Percentiles rank a stretch among this genome's conserved stretches.
Evolutionary conservation across 2,113 vertebrate species (phyloP).

Genomic region (Colistium nudipinnis): DNA sequence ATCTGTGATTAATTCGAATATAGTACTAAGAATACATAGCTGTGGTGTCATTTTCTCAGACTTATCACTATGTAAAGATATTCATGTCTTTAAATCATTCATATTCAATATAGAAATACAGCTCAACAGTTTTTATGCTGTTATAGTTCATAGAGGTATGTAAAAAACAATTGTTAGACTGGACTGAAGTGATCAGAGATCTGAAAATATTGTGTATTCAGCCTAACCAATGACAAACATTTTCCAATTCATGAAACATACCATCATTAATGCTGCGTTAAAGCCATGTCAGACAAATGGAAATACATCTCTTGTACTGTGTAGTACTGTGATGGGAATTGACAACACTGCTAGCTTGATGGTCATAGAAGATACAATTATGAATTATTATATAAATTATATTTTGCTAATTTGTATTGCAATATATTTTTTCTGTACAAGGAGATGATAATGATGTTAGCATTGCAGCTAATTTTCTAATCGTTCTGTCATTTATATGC

Average conservation of each 20-base stretch:
- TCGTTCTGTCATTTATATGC: background rate
- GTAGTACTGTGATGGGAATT: background rate
- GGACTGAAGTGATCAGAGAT: background rate
- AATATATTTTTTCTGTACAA: background rate
- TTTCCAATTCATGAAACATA: background rate
- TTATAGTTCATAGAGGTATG: constrained; percentile 14
- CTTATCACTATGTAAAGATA: background rate
- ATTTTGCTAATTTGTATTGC: background rate
- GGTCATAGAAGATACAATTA: background rate
- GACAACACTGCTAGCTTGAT: background rate
- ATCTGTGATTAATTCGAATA: too few species aligned
- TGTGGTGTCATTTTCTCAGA: too few species aligned
- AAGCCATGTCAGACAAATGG: background rate
- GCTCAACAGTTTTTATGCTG: constrained; percentile 12
- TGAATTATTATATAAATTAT: too few species aligned
- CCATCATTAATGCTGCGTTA: constrained; percentile 12
- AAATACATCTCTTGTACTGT: background rate
- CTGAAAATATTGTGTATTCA: constrained; percentile 7
- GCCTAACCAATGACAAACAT: constrained; percentile 4
- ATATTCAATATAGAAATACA: constrained; percentile 12
- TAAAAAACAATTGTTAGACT: background rate
- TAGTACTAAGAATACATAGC: too few species aligned
- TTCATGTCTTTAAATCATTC: constrained; percentile 5
- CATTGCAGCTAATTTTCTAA: background rate
- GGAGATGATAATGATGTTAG: background rate